Evolutionary conservation across 2,113 vertebrate genomes (phyloP), one percentile per base, ranked within the genome.

Genomic region (Chascanopsetta lugubris): DNA sequence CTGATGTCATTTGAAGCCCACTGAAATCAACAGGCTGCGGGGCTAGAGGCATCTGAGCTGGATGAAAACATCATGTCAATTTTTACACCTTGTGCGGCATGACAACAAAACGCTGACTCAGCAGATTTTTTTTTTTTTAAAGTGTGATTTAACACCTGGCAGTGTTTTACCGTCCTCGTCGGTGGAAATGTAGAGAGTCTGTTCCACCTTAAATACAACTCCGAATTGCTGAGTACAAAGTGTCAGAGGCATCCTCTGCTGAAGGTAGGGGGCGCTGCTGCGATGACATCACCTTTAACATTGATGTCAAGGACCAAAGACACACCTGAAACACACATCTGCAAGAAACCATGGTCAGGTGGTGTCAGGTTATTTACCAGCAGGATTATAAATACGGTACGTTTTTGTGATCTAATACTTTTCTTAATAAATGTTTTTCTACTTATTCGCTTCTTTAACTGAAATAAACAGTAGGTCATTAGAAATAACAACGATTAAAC

Each of bases 21-120:
- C 56, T 72, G 36, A 72, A 69, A 73, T 77, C 65, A 75, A 65
- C 72, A 74, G 59, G 59, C 73, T 75, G 70, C 58, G 59, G 67
- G 46, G 66, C 8, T 9, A 45, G 46, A 72, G 56, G 38, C n/a
- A 53, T 45, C 50, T 80, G 70, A 80, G 87, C 88, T 86, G 90
- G 85, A 89, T 91, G 85, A 22, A 7, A 80, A 69, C 71, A 88
- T 36, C 3, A 50, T 74, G 38, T 43, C 5, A 30, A 27, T 85
- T 88, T 86, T 71, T 82, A n/a, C 85, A 87, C 73, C 90, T 77
- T 89, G 75, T 89, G 77, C 40, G 9, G 2, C 64, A 64, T 20
- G 34, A 45, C 10, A 47, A 59, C 5, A 46, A 69, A 60, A 53
- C 15, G 9, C 18, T 24, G 25, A 73, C 29, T 56, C 29, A 69